Conservation (phyloP, 1,140 invertebrate species). For the Lucilia sericata region DNA sequence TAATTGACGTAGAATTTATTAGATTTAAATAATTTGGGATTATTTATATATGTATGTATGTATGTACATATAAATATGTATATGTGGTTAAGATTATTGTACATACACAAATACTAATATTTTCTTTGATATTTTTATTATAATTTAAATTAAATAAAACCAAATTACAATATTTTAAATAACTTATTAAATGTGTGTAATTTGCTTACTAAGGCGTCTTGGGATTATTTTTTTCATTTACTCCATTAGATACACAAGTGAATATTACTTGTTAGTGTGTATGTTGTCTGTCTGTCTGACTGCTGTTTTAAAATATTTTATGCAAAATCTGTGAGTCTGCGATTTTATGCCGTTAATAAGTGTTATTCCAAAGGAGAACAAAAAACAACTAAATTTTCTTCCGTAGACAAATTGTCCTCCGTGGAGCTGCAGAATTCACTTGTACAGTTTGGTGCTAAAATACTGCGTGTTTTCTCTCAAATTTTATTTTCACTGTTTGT, state of each 20-base stretch:
- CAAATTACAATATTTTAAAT: not conserved
- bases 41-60: not conserved
- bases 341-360: slow-evolving; percentile 19
- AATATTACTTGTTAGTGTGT: slow-evolving; percentile 3
- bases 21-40: not conserved
- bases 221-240: not conserved
- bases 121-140: not conserved
- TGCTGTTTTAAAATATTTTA: not conserved
- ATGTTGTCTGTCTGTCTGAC: not conserved
- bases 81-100: not conserved
- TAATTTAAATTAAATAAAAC: not conserved
- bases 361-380: slow-evolving; percentile 31
- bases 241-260: slow-evolving; percentile 1
- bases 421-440: not conserved
- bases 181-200: not conserved
- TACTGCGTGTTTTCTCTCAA: not conserved
- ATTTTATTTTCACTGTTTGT: not conserved
- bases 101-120: not conserved
- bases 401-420: slow-evolving; percentile 31
- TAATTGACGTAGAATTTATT: not conserved
- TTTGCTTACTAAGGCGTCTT: not conserved
- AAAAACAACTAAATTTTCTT: slow-evolving; percentile 24
- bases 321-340: not conserved
- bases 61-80: not conserved
- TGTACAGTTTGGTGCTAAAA: not conserved